These are phyloP conservation scores for Sebastes alutus DNA, from an alignment of 2,797 vertebrate species.

Conservation along the genomic window DNA sequence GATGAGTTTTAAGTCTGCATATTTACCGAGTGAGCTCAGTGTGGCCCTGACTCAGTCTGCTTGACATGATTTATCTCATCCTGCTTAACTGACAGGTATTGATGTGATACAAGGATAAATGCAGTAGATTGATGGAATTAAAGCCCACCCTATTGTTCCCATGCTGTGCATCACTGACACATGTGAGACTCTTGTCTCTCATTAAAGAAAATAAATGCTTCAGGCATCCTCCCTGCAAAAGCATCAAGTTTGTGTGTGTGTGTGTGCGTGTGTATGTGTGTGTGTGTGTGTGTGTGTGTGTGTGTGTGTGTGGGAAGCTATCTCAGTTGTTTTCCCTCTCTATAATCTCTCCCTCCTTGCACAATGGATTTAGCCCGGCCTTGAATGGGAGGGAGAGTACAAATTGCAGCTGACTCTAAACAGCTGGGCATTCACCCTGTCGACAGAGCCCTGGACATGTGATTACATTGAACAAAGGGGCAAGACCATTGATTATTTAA, in stretches of 20 bases:
- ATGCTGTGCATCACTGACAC: constrained; percentile 79
- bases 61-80: constrained; percentile 72
- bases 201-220: constrained; percentile 82
- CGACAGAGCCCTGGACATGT: constrained; percentile 61
- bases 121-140: constrained; percentile 78
- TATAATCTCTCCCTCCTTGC: constrained; percentile 70
- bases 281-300: constrained; percentile 6
- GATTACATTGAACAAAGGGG: constrained; percentile 62
- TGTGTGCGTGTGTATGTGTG: constrained; percentile 15
- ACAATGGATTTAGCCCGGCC: constrained; percentile 70
- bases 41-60: constrained; percentile 52
- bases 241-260: constrained; percentile 47
- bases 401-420: constrained; percentile 61
- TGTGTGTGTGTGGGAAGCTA: constrained; percentile 57
- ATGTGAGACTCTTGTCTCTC: constrained; percentile 81
- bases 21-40: constrained; percentile 42
- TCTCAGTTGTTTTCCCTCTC: constrained; percentile 69
- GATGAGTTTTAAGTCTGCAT: constrained; percentile 51
- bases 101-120: constrained; percentile 79
- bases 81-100: constrained; percentile 74
- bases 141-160: constrained; percentile 77
- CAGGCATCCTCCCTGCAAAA: constrained; percentile 69
- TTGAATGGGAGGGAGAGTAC: constrained; percentile 62
- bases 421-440: constrained; percentile 55
- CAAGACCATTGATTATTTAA: constrained; percentile 73